Evolutionary conservation across 2,888 invertebrate genomes (phyloP), one percentile per base, ranked within the genome.

Genomic region (Lasioglossum morio): DNA sequence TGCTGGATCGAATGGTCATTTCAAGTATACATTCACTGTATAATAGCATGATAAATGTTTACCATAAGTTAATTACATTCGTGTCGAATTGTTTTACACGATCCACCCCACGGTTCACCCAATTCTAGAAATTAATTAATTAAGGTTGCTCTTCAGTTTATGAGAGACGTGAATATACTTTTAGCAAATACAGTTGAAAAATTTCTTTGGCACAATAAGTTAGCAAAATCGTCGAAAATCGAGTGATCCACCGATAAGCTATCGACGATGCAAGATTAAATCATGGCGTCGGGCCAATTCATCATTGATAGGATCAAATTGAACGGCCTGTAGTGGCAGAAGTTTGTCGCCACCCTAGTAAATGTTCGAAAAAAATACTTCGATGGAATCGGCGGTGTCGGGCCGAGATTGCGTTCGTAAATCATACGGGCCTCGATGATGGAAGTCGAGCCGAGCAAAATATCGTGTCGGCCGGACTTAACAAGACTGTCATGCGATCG

Each of bases 391-490:
- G 69, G 69, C 37, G 12, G 23, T 2, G 37, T 53, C 10, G 12
- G 0, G 69, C 37, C 16, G 80, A 23, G 43, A 79, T 46, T 23
- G 77, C 19, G 23, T 34, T 37, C 12, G 73, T 48, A 43, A 27
- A 84, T 69, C 66, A 37, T 43, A 69, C 69, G 8, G 37, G 37
- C 37, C 19, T 19, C 14, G 4, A 53, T 14, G 4, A 46, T 37
- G 53, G 53, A 53, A 53, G 53, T 23, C 23, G 10, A 19, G 53
- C 8, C 75, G 63, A 75, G 53, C 72, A 60, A 75, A 80, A 82
- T 63, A 53, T 77, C 63, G 76, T 5, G 53, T 48, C 34, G 74
- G 48, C 34, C n/a, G 16, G 86, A 77, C 66, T 78, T 57, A 69
- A 86, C 60, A 57, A 53, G 70, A 63, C 70, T 70, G 34, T 70